Evolutionary conservation across 2,888 invertebrate genomes (phyloP), one percentile per base, ranked within the genome.

Genomic region (Hanleya hanleyi): DNA sequence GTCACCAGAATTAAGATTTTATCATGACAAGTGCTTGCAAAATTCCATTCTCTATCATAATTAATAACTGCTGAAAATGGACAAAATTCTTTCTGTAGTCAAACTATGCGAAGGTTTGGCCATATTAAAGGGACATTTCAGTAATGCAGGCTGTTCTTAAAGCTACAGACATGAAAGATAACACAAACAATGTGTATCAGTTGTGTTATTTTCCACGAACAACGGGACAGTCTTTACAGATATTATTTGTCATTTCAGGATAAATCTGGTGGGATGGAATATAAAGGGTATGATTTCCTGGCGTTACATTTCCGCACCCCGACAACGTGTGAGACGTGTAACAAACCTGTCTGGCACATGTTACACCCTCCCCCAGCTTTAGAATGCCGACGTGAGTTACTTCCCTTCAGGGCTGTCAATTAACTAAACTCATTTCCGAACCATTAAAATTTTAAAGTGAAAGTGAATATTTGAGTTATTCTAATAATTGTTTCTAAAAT

Each of bases 251-350:
- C n/a, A n/a, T n/a, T 81, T 12, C 79, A 83, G 82, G 84, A 84
- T 65, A 83, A 84, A 72, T 73, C 79, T 38, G 86, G 86, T 67
- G 83, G 86, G 22, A 93, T 95, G 81, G 93, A 93, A 85, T 94
- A 96, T 90, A 97, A 97, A 91, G 96, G 98, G 18, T 99, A 99
- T 92, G 98, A 98, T 92, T 96, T 99, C 90, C 94, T 98, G 80
- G 95, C 96, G 91, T 96, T 99, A 88, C 96, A 96, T 84, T 99
- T 96, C 92, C 98, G 99, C 92, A 98, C 98, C 94, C 98, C 99
- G 71, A 97, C 98, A 15, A 95, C 96, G 83, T 99, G 99, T 92
- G 99, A 99, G 92, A 95, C 97, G 83, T 99, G 99, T 93, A 95
- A 97, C 79, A 97, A 97, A 89, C 97, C 97, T 86, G 93, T 99